A percentile compares a stretch with the other conserved stretches of the same genome.
These are phyloP conservation scores for Coreoperca whiteheadi DNA, from an alignment of 2,113 vertebrate genomes.

Conservation along the genomic window DNA sequence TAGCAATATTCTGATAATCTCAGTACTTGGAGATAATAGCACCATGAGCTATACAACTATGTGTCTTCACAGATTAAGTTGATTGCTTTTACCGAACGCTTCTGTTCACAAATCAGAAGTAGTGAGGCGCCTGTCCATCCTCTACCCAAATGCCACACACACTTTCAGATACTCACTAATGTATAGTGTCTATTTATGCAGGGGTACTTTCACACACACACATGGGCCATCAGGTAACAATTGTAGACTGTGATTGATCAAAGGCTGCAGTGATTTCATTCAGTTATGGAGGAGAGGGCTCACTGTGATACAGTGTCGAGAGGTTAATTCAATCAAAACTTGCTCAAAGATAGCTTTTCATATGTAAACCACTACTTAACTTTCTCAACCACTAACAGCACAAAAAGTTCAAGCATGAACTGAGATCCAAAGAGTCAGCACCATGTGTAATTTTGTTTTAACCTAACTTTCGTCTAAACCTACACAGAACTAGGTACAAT, in stretches of 20 bases:
- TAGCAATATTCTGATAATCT: conserved; percentile 1
- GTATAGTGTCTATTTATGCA: neutral
- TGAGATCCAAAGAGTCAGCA: neutral
- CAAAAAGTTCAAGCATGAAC: neutral
- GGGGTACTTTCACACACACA: neutral
- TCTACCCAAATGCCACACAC: neutral
- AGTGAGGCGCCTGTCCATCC: neutral
- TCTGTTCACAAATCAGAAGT: neutral
- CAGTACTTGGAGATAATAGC: neutral
- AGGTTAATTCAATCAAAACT: conserved; percentile 32
- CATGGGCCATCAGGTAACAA: neutral
- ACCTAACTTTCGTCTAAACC: too few relatives aligned
- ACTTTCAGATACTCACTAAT: neutral
- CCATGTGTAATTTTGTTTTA: neutral
- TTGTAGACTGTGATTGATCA: conserved; percentile 1
- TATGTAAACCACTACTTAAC: conserved; percentile 3
- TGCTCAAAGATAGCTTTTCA: neutral
- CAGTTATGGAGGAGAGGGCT: neutral
- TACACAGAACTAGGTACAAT: too few relatives aligned
- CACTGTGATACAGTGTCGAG: neutral
- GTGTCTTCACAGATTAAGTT: conserved; percentile 8
- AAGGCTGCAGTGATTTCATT: conserved; percentile 16
- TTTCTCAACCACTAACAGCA: neutral
- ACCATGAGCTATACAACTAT: neutral
- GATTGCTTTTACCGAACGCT: neutral